Conservation (phyloP, 2,888 invertebrate genomes). For the Linnaemya tessellans region DNA sequence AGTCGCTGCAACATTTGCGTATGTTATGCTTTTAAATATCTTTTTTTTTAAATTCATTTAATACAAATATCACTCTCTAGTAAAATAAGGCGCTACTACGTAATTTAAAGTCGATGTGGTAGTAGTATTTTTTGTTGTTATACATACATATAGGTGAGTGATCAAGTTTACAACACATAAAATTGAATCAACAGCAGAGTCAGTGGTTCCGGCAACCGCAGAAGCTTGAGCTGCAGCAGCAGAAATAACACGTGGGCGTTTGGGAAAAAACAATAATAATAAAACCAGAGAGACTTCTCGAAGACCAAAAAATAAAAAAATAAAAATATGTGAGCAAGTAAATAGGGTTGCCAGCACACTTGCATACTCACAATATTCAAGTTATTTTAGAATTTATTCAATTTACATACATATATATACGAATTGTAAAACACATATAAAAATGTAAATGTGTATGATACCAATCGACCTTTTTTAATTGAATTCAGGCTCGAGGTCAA, state of each 20-base stretch:
- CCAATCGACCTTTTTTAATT: too few relatives aligned
- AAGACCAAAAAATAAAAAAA: slow-evolving; percentile 31
- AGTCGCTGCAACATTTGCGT: slow-evolving; percentile 56
- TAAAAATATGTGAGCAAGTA: neutral
- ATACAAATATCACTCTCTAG: slow-evolving; percentile 47
- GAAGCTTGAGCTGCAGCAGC: slow-evolving; percentile 69
- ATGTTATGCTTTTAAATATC: slow-evolving; percentile 6
- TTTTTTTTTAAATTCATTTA: slow-evolving; percentile 11
- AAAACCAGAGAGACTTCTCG: slow-evolving; percentile 77
- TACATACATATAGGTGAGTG: slow-evolving; percentile 47
- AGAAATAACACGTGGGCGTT: slow-evolving; percentile 79
- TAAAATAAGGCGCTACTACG: slow-evolving; percentile 24
- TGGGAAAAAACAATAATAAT: slow-evolving; percentile 73
- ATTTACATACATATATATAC: too few relatives aligned
- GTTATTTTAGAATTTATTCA: neutral
- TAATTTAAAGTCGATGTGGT: slow-evolving; percentile 5
- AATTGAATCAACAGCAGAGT: slow-evolving; percentile 62
- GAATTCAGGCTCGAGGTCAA: too few relatives aligned
- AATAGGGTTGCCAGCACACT: slow-evolving; percentile 36
- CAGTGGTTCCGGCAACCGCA: slow-evolving; percentile 66
- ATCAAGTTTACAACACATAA: slow-evolving; percentile 64
- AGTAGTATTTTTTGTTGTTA: slow-evolving; percentile 15
- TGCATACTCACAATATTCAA: neutral
- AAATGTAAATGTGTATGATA: too few relatives aligned
- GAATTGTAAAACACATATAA: too few relatives aligned